phyloP scores from a whole-genome alignment of 2,797 vertebrate species.

The Lophotriccus pileatus region DNA sequence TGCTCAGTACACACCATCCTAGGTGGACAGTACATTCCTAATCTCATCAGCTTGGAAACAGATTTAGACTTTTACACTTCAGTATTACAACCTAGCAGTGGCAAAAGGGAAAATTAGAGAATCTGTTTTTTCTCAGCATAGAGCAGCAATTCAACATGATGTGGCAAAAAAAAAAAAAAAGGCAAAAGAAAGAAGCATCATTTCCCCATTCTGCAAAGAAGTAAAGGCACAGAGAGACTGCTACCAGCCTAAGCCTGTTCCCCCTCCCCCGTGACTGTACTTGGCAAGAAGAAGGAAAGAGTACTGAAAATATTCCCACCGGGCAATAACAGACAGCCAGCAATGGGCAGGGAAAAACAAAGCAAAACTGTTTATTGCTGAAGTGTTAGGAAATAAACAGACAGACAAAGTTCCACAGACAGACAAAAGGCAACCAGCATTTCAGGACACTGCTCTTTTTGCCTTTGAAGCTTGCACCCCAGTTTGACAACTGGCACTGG shows the following conservation, averaged over 20 bases:
- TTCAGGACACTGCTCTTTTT: not conserved
- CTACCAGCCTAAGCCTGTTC: not conserved
- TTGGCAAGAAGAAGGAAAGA: conserved; percentile 7
- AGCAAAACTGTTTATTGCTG: conserved; percentile 1
- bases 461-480: not conserved
- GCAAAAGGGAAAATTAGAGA: not conserved
- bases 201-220: not conserved
- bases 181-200: not conserved
- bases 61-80: not conserved
- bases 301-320: not conserved
- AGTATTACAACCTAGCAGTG: not conserved
- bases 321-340: conserved; percentile 14
- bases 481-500: not conserved
- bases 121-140: not conserved
- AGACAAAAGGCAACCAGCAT: not conserved
- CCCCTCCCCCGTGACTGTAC: not conserved
- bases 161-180: not conserved
- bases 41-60: not conserved
- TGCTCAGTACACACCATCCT: not conserved
- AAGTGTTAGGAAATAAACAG: not conserved
- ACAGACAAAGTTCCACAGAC: not conserved
- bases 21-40: not conserved
- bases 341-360: not conserved
- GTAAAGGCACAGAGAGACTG: not conserved
- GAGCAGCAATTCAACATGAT: not conserved